Evolutionary conservation across 2,888 invertebrate species (phyloP).

Genomic region (Pristionchus fissidentatus): DNA sequence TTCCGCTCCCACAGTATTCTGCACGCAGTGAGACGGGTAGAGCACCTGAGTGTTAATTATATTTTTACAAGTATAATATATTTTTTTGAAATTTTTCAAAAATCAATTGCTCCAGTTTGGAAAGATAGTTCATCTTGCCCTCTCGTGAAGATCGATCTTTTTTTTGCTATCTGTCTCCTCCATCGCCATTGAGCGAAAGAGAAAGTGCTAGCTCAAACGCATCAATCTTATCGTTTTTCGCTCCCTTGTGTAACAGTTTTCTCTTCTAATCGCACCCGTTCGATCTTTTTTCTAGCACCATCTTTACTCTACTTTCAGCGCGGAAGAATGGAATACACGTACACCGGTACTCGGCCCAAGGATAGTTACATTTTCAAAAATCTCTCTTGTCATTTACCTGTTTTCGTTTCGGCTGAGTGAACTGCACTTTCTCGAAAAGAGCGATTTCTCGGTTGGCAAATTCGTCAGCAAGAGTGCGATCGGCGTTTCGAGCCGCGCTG

Average conservation of each 20-base stretch:
- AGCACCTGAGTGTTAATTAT: slow-evolving; percentile 32
- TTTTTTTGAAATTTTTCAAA: background rate
- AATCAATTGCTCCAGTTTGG: background rate
- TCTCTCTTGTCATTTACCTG: background rate
- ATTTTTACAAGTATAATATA: slow-evolving; percentile 8
- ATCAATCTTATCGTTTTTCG: too few species aligned
- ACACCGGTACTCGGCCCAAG: too few species aligned
- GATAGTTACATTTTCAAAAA: background rate
- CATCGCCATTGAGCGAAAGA: too few species aligned
- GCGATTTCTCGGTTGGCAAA: background rate
- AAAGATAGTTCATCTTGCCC: background rate
- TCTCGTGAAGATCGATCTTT: background rate
- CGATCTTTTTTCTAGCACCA: background rate
- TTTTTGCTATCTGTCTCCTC: background rate
- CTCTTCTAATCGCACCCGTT: background rate
- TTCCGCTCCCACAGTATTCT: slow-evolving; percentile 26
- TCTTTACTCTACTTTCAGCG: background rate
- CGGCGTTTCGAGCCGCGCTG: background rate
- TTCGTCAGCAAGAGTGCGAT: slow-evolving; percentile 4
- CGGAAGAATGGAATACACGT: background rate
- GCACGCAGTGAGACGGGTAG: slow-evolving; percentile 44
- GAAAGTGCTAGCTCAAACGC: too few species aligned
- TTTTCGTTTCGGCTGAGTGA: slow-evolving; percentile 6
- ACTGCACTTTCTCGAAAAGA: background rate
- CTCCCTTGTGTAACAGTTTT: background rate